Percentiles rank a stretch among this genome's conserved stretches.
These are phyloP conservation scores for Paraplagusia blochii DNA, from an alignment of 2,113 vertebrate genomes.

Conservation along the genomic window DNA sequence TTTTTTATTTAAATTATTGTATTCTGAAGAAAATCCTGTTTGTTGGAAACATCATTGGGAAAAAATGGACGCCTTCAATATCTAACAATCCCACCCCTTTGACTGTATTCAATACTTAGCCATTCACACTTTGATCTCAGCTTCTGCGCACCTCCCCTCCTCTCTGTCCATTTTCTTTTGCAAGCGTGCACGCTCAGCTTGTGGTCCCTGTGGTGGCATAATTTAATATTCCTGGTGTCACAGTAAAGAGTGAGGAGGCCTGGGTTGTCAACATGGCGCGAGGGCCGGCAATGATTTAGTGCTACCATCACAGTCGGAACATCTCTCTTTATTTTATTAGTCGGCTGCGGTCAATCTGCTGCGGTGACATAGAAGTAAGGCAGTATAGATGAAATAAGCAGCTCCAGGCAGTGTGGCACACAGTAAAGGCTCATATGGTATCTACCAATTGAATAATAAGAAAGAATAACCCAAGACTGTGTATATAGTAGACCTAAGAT, in stretches of 20 bases:
- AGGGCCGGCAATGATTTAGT: constrained; percentile 65
- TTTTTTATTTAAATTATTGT: too few species aligned
- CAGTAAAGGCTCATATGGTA: constrained; percentile 7
- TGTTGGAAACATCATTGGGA: too few species aligned
- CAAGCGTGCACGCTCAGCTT: constrained; percentile 15
- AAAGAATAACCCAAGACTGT: too few species aligned
- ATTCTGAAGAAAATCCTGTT: too few species aligned
- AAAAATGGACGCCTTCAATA: too few species aligned
- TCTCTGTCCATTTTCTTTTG: constrained; percentile 6
- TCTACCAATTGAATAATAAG: constrained; percentile 1
- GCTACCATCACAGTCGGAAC: constrained; percentile 57
- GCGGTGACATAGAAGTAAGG: constrained; percentile 56
- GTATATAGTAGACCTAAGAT: too few species aligned
- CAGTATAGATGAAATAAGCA: constrained; percentile 31
- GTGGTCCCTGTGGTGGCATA: constrained; percentile 53
- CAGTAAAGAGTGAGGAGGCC: constrained; percentile 66
- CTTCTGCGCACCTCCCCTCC: constrained; percentile 5
- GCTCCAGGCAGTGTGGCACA: constrained; percentile 29
- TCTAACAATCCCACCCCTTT: not conserved
- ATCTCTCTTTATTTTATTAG: constrained; percentile 69
- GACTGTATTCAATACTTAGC: constrained; percentile 30
- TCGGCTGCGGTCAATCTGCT: constrained; percentile 58
- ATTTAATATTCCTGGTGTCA: constrained; percentile 68
- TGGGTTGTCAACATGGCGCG: constrained; percentile 53
- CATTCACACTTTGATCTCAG: constrained; percentile 1